A percentile compares a stretch with the other conserved stretches of the same genome.
These are phyloP conservation scores for Lerema accius DNA, from an alignment of 1,140 invertebrate species.

Conservation along the genomic window DNA sequence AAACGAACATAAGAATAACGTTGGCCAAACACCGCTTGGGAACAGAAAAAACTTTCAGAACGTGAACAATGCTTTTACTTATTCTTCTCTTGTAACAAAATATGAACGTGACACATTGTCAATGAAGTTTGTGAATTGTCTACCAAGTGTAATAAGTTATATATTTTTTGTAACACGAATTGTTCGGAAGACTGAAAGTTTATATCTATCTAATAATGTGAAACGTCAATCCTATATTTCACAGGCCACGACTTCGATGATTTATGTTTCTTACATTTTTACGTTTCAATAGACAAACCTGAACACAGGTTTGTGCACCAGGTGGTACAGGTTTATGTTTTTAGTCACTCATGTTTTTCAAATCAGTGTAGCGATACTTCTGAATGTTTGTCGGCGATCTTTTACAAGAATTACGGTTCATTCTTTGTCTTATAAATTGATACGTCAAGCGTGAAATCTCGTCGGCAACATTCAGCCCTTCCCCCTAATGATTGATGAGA, in stretches of 20 bases:
- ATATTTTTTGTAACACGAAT: background rate
- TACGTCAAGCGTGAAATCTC: slow-evolving; percentile 72
- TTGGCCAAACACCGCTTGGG: background rate
- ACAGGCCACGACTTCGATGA: too few relatives aligned
- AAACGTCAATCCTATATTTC: too few relatives aligned
- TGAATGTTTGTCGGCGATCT: slow-evolving; percentile 62
- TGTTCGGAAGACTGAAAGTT: background rate
- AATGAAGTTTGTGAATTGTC: background rate
- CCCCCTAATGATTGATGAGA: slow-evolving; percentile 73
- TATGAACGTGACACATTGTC: background rate
- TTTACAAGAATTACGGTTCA: slow-evolving; percentile 63
- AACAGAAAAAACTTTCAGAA: background rate
- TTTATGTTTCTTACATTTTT: too few relatives aligned
- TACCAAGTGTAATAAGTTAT: background rate
- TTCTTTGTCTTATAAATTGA: slow-evolving; percentile 80
- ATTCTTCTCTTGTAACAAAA: background rate
- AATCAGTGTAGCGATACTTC: background rate
- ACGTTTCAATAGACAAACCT: too few relatives aligned
- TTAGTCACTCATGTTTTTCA: too few relatives aligned
- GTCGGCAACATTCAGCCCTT: slow-evolving; percentile 60
- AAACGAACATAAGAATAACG: background rate
- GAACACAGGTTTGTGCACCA: too few relatives aligned
- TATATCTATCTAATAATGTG: background rate
- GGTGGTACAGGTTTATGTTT: too few relatives aligned
- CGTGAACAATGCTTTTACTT: background rate